Evolutionary conservation across 2,888 invertebrate species (phyloP), one percentile per base, ranked within the genome.

Genomic region (Synergus laeviventris): DNA sequence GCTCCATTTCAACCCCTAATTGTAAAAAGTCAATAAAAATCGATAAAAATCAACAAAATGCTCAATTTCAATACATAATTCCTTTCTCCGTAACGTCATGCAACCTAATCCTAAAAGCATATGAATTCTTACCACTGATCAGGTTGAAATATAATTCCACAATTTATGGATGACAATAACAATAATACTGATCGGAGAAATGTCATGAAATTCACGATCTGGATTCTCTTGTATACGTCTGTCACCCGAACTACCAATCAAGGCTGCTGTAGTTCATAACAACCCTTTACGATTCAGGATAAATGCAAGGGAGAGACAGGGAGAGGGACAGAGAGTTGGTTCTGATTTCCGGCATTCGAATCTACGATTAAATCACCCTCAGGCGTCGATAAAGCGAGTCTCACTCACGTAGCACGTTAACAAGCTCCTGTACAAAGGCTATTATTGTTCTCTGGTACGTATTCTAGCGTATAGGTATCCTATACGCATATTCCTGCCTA

Each of bases 311-410:
- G 66, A 70, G 66, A 49, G 45, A 21, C 11, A 70, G 66, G 31
- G 24, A 42, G 45, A 66, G 45, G 45, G 9, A 66, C 3, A 45
- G 24, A 9, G 31, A 49, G 45, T 49, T 31, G 31, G n/a, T 70
- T 45, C 9, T 70, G 66, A 70, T 70, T 70, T 70, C 66, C 66
- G 66, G 49, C 66, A 70, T 70, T 49, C 66, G 66, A 70, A 70
- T 70, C 49, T 70, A 49, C 66, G 49, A 70, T 70, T 70, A 49
- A 70, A 70, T 70, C 66, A 70, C 66, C 49, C 66, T 49, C 31
- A 31, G 45, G 31, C 49, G 66, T 70, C 66, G 66, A 70, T 70
- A 70, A 45, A 70, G 45, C 31, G 31, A 3, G 14, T 70, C 49
- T 70, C 45, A 16, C 49, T 70, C 66, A 70, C 45, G 49, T 49